Percentiles rank a stretch among this genome's conserved stretches.
phyloP scores from a whole-genome alignment of 2,888 invertebrate genomes.

The Scaptomyza parva region DNA sequence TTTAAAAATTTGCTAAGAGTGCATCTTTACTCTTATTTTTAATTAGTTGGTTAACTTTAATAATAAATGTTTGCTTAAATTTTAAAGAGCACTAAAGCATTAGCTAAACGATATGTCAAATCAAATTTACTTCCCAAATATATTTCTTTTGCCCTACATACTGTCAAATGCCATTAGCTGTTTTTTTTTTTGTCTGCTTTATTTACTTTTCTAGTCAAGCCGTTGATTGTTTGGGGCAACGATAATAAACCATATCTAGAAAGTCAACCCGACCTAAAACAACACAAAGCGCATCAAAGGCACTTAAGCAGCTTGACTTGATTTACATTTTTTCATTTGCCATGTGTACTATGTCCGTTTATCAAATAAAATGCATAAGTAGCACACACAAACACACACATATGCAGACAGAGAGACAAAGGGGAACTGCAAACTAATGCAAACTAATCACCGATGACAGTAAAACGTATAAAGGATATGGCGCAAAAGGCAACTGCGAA shows the following conservation, averaged over 20 bases:
- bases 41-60: slow-evolving; percentile 30
- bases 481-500: slow-evolving; percentile 19
- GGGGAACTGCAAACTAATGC: slow-evolving; percentile 59
- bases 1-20: neutral
- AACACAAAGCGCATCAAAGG: slow-evolving; percentile 45
- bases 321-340: slow-evolving; percentile 62
- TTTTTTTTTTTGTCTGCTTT: slow-evolving; percentile 1
- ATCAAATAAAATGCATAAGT: slow-evolving; percentile 41
- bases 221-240: slow-evolving; percentile 3
- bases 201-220: neutral
- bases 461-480: slow-evolving; percentile 50
- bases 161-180: neutral
- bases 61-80: slow-evolving; percentile 7
- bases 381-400: slow-evolving; percentile 18
- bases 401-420: slow-evolving; percentile 6
- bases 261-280: slow-evolving; percentile 33
- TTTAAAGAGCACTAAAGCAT: neutral
- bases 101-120: neutral
- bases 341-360: slow-evolving; percentile 20
- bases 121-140: neutral
- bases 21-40: slow-evolving; percentile 16
- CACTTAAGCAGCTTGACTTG: slow-evolving; percentile 54
- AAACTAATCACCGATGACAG: slow-evolving; percentile 75
- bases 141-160: neutral
- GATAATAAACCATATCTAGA: slow-evolving; percentile 21